Evolutionary conservation across 1,140 invertebrate genomes (phyloP).

Genomic region (Spodoptera litura): DNA sequence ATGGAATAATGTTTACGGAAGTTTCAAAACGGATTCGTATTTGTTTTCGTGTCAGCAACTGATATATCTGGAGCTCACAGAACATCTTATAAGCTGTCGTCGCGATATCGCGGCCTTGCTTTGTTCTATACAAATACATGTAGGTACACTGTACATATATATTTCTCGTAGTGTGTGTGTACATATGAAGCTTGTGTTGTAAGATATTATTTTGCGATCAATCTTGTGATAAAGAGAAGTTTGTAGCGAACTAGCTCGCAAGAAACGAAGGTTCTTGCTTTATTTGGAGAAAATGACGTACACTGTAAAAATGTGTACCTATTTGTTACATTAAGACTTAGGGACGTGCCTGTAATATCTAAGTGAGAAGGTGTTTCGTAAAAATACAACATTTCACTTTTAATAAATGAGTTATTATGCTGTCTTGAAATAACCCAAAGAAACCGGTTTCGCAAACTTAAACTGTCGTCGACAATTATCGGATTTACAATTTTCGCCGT

Average conservation of each 20-base stretch:
- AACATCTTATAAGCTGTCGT: slow-evolving; percentile 26
- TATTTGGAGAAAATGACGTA: too few species aligned
- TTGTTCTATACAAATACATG: slow-evolving; percentile 3
- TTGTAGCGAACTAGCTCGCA: too few species aligned
- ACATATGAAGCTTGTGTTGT: not conserved
- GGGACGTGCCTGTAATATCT: too few species aligned
- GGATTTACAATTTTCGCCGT: slow-evolving; percentile 50
- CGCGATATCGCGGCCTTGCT: slow-evolving; percentile 20
- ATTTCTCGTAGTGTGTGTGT: not conserved
- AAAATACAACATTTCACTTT: not conserved
- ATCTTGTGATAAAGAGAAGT: slow-evolving; percentile 5
- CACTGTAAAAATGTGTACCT: too few species aligned
- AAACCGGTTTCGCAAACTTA: slow-evolving; percentile 13
- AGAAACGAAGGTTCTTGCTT: not conserved
- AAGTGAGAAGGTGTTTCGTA: not conserved
- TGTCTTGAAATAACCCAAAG: slow-evolving; percentile 12
- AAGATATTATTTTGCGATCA: slow-evolving; percentile 4
- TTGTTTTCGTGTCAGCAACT: slow-evolving; percentile 29
- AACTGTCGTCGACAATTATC: slow-evolving; percentile 47
- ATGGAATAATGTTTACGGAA: slow-evolving; percentile 28
- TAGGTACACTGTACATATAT: not conserved
- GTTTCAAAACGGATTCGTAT: slow-evolving; percentile 18
- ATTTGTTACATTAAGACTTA: too few species aligned
- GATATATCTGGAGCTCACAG: slow-evolving; percentile 19
- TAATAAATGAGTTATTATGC: not conserved